Percentiles rank a stretch among this genome's conserved stretches.
These are phyloP conservation scores for Onychomys arenicola DNA, from an alignment of 2,797 vertebrate genomes.

Conservation along the genomic window DNA sequence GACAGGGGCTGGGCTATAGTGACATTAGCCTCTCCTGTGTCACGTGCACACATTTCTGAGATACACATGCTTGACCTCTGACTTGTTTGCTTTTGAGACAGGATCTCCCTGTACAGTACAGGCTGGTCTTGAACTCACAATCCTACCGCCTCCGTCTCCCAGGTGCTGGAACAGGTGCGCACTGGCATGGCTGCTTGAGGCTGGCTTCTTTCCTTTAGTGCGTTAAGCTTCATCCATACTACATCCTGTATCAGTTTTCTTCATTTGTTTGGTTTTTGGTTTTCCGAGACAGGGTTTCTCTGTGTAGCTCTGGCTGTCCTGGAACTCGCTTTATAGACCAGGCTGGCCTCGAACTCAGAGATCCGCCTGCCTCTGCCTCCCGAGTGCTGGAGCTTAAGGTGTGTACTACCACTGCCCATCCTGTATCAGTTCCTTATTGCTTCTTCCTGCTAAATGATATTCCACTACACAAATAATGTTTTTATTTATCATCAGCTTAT, in stretches of 20 bases:
- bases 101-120: background rate
- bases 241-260: background rate
- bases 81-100: background rate
- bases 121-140: background rate
- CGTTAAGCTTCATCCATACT: background rate
- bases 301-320: background rate
- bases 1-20: background rate
- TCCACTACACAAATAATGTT: background rate
- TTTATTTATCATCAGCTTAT: background rate
- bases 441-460: background rate
- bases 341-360: background rate
- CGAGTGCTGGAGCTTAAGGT: background rate
- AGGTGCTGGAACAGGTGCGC: background rate
- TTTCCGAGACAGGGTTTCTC: background rate
- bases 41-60: background rate
- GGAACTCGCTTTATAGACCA: background rate
- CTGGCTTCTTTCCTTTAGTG: background rate
- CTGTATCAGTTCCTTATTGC: background rate
- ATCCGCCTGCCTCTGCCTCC: background rate
- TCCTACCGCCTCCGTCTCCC: background rate
- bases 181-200: background rate
- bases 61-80: background rate
- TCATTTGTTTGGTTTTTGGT: background rate
- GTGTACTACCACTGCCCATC: accelerated
- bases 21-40: background rate